These are phyloP conservation scores for Strigops habroptila DNA, from an alignment of 2,113 vertebrate genomes.

Conservation along the genomic window DNA sequence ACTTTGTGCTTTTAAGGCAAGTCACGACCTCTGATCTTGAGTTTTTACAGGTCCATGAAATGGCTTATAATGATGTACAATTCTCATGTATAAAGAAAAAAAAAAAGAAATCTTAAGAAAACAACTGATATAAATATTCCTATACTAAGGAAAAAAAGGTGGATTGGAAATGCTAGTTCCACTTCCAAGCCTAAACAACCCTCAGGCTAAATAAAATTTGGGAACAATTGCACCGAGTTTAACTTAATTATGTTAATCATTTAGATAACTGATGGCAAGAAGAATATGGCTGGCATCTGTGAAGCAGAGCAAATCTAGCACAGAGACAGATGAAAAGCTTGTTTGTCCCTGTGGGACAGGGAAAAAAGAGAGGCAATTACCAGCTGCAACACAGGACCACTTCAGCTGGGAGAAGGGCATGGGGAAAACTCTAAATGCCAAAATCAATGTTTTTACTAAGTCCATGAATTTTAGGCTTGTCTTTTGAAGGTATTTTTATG, in stretches of 20 bases:
- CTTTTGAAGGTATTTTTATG: neutral
- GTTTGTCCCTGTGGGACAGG: neutral
- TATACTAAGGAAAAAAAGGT: neutral
- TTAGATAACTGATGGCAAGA: neutral
- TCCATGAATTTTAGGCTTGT: neutral
- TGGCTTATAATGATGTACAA: neutral
- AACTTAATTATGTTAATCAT: conserved; percentile 24
- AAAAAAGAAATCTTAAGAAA: neutral
- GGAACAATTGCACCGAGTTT: neutral
- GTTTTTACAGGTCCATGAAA: neutral
- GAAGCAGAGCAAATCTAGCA: neutral
- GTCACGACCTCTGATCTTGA: neutral
- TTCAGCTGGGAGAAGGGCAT: neutral
- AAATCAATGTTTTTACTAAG: neutral
- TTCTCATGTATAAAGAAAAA: neutral
- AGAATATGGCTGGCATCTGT: neutral
- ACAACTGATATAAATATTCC: neutral
- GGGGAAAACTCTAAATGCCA: neutral
- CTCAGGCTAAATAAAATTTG: neutral
- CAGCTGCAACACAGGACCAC: neutral
- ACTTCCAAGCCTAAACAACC: neutral
- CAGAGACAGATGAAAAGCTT: conserved; percentile 9
- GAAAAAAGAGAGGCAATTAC: neutral
- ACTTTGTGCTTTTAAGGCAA: neutral
- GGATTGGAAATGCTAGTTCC: neutral